Evolutionary conservation across 2,797 vertebrate species (phyloP), one percentile per base, ranked within the genome.

Genomic region (Thunnus albacares): DNA sequence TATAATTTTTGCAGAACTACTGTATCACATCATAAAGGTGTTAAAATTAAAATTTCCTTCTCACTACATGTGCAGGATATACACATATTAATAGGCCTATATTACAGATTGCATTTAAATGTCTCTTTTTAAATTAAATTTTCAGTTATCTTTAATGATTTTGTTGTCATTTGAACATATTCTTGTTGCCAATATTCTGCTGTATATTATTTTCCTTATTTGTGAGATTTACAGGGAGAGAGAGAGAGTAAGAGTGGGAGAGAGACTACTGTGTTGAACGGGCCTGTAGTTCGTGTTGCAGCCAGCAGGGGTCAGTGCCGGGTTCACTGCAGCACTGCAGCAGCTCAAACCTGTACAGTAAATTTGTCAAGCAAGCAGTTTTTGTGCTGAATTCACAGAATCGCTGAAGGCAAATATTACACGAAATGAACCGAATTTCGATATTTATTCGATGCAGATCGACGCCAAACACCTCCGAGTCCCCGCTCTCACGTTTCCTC

Each of bases 321-420:
- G 61, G 82, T 86, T 77, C 89, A 94, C 92, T 86, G 95, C 93
- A 94, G 94, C 93, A 94, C 91, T 95, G 94, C 94, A 94, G 89
- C 90, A 93, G 83, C 82, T 78, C 84, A 45, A 45, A 64, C 6
- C 52, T 51, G 81, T 95, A 95, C 94, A 95, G 93, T 96, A 96
- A 94, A 95, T 95, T 81, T 95, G 95, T 94, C 93, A 92, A 94
- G 91, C 92, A 85, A 94, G 95, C 95, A 95, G 60, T 91, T 95
- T 92, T 95, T 94, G 43, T 95, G 94, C 95, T 95, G 94, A 95
- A 92, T 92, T 88, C 81, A 90, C 93, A 93, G 61, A 95, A 92
- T 59, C 43, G n/a, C 70, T 22, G 15, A 58, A 68, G 35, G 68
- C 56, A 33, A 83, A 85, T 78, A 76, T 62, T 52, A 10, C 41